Conservation (phyloP, 1,140 invertebrate species). For the Rhizoglyphus robini region DNA sequence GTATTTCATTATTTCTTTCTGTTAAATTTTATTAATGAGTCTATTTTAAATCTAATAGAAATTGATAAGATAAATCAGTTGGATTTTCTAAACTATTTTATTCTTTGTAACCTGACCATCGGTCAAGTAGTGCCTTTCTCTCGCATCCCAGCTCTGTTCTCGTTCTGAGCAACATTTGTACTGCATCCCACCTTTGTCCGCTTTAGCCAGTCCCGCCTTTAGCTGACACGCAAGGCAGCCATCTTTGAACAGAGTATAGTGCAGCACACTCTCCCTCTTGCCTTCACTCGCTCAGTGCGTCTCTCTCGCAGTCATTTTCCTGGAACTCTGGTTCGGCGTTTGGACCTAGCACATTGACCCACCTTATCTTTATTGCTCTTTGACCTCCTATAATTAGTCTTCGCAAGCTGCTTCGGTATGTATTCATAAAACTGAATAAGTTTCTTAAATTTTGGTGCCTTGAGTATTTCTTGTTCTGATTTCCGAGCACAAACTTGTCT, state of each 20-base stretch:
- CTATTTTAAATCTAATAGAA: too few relatives aligned
- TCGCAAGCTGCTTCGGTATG: too few relatives aligned
- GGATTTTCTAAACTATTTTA: too few relatives aligned
- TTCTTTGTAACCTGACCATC: too few relatives aligned
- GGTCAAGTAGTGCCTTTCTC: neutral
- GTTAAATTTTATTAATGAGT: too few relatives aligned
- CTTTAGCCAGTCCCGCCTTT: slow-evolving; percentile 1
- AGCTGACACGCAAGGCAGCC: slow-evolving; percentile 13
- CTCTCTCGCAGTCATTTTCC: neutral
- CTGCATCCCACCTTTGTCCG: slow-evolving; percentile 3
- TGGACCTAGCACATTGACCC: neutral
- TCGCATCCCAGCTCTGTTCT: neutral
- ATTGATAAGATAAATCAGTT: too few relatives aligned
- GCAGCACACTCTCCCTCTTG: neutral
- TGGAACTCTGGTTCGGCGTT: slow-evolving; percentile 1
- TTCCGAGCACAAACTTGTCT: slow-evolving; percentile 4
- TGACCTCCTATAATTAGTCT: too few relatives aligned
- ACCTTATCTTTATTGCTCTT: neutral
- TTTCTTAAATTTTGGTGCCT: too few relatives aligned
- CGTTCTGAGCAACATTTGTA: neutral
- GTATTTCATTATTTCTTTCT: too few relatives aligned
- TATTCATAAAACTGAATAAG: too few relatives aligned
- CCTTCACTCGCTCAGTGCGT: neutral
- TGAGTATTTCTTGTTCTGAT: neutral
- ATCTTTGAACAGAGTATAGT: neutral